These are phyloP conservation scores for Coelopa pilipes DNA, from an alignment of 2,888 invertebrate species.

Conservation along the genomic window DNA sequence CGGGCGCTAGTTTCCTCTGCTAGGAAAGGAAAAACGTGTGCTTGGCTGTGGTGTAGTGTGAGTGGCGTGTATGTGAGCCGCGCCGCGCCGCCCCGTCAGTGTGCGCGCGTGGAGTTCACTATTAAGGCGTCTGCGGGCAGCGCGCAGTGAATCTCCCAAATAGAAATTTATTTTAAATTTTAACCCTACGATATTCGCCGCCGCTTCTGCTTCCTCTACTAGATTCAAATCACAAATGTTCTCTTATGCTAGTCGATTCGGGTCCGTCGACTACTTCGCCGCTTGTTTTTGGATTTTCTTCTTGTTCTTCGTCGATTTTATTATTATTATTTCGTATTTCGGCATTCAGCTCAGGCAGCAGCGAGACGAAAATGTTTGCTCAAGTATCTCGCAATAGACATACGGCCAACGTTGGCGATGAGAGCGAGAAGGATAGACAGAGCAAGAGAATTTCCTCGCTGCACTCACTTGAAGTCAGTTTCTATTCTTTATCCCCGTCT, in stretches of 20 bases:
- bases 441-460: background rate
- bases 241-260: conserved; percentile 28
- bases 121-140: background rate
- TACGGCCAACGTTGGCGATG: background rate
- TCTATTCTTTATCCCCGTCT: background rate
- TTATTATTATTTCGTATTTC: conserved; percentile 31
- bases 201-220: conserved; percentile 35
- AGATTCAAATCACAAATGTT: conserved; percentile 39
- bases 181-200: conserved; percentile 44
- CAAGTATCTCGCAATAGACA: background rate
- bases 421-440: background rate
- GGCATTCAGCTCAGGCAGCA: conserved; percentile 15
- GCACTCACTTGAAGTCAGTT: background rate
- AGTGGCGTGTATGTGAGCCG: too few relatives aligned
- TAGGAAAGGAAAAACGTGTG: conserved; percentile 39
- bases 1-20: conserved; percentile 1
- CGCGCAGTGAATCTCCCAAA: conserved; percentile 36
- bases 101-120: conserved; percentile 24
- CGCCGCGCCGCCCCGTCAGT: background rate
- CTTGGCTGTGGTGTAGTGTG: background rate
- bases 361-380: background rate
- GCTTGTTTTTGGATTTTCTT: conserved; percentile 39
- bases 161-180: conserved; percentile 49
- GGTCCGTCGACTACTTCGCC: conserved; percentile 34
- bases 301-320: conserved; percentile 19